Percentiles rank a stretch among this genome's conserved stretches.
Conservation (phyloP, 2,888 invertebrate genomes). For the Amphipoea oculea region DNA sequence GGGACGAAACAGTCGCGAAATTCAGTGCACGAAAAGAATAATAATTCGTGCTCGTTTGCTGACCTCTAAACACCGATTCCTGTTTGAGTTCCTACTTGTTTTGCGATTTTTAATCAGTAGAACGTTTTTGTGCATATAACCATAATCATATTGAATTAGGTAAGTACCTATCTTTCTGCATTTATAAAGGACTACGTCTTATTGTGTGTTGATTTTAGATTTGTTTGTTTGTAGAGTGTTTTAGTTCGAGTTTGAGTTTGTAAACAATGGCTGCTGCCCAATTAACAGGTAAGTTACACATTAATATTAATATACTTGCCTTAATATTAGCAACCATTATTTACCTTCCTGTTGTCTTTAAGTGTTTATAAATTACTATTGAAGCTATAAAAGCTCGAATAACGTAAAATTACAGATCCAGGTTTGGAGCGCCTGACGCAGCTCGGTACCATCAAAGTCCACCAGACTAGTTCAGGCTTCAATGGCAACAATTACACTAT, state of each 20-base stretch:
- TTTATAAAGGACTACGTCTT: neutral
- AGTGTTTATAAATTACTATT: neutral
- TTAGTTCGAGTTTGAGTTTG: too few species aligned
- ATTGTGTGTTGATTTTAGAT: neutral
- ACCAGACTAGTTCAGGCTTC: conserved; percentile 22
- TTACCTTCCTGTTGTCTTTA: neutral
- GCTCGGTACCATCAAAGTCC: conserved; percentile 8
- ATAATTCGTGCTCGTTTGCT: too few species aligned
- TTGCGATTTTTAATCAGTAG: neutral
- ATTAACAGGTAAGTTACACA: neutral
- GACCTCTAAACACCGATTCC: too few species aligned
- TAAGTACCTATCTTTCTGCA: too few species aligned
- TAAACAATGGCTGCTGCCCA: conserved; percentile 21
- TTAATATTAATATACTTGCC: too few species aligned
- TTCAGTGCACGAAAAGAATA: too few species aligned
- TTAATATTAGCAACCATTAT: neutral
- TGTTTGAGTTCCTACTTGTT: too few species aligned
- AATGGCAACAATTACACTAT: conserved; percentile 37
- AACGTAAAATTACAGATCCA: conserved; percentile 6
- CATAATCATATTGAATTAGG: neutral
- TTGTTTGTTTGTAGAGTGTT: conserved; percentile 8
- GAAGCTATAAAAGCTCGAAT: neutral
- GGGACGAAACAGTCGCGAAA: neutral
- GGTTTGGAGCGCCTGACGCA: conserved; percentile 18
- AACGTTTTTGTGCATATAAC: neutral